Percentiles rank a stretch among this genome's conserved stretches.
Conservation (phyloP, 1,140 invertebrate species). For the Pseudomyrmex dendroicus region DNA sequence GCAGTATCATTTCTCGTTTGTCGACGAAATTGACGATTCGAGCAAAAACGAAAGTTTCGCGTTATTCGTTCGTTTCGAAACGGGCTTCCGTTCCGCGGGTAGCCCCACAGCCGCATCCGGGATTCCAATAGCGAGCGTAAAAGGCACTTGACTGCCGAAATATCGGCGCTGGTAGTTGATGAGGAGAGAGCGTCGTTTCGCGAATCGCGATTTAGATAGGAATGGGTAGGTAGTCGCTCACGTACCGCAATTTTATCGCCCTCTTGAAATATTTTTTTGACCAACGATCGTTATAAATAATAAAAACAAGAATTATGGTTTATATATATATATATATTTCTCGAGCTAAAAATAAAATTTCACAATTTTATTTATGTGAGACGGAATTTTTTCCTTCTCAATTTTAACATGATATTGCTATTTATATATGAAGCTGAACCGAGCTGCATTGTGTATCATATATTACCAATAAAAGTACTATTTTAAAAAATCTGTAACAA, state of each 20-base stretch:
- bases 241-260: background rate
- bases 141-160: slow-evolving; percentile 47
- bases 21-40: slow-evolving; percentile 55
- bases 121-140: slow-evolving; percentile 51
- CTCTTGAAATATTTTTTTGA: background rate
- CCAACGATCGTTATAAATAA: background rate
- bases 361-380: too few species aligned
- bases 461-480: too few species aligned
- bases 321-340: too few species aligned
- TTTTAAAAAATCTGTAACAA: background rate
- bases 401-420: too few species aligned
- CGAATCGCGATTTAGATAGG: slow-evolving; percentile 24
- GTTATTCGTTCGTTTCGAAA: slow-evolving; percentile 48
- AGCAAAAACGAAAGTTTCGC: slow-evolving; percentile 57
- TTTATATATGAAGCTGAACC: too few species aligned
- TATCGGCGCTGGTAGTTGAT: slow-evolving; percentile 42
- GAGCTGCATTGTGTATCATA: too few species aligned
- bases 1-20: slow-evolving; percentile 54
- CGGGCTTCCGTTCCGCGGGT: slow-evolving; percentile 2
- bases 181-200: slow-evolving; percentile 23
- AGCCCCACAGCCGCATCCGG: slow-evolving; percentile 31
- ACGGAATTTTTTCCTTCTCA: too few species aligned
- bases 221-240: background rate
- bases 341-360: too few species aligned
- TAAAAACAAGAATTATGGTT: too few species aligned